A percentile compares a stretch with the other conserved stretches of the same genome.
Evolutionary conservation across 2,797 vertebrate species (phyloP).

Genomic region (Eleutherodactylus coqui): DNA sequence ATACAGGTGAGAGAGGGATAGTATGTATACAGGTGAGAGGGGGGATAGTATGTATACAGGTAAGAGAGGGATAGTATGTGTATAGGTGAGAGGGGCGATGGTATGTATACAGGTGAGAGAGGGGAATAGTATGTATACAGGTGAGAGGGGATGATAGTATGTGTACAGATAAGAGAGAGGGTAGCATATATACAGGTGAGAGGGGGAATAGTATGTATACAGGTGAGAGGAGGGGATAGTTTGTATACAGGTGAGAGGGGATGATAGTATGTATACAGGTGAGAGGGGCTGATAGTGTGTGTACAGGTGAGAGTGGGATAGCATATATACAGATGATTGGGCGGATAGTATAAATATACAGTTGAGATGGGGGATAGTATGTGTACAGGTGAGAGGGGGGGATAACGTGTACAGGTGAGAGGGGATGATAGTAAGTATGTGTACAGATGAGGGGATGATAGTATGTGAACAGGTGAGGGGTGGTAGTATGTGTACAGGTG

Average conservation of each 20-base stretch:
- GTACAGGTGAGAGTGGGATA: constrained; percentile 20
- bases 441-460: constrained; percentile 14
- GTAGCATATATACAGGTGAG: constrained; percentile 6
- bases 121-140: not conserved
- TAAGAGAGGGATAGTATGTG: not conserved
- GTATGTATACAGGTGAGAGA: not conserved
- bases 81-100: not conserved
- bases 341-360: not conserved
- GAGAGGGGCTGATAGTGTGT: too few species aligned
- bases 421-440: not conserved
- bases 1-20: constrained; percentile 5
- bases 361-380: not conserved
- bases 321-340: not conserved
- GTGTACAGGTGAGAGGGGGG: not conserved
- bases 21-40: not conserved
- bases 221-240: not conserved
- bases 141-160: not conserved
- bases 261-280: constrained; percentile 18
- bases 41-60: not conserved
- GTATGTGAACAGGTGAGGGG: too few species aligned
- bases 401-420: constrained; percentile 6
- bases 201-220: not conserved
- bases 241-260: not conserved
- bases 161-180: not conserved
- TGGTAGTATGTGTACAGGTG: not conserved